Base-by-base conservation (phyloP, 2,113 vertebrate species). In the Heterotis niloticus region DNA sequence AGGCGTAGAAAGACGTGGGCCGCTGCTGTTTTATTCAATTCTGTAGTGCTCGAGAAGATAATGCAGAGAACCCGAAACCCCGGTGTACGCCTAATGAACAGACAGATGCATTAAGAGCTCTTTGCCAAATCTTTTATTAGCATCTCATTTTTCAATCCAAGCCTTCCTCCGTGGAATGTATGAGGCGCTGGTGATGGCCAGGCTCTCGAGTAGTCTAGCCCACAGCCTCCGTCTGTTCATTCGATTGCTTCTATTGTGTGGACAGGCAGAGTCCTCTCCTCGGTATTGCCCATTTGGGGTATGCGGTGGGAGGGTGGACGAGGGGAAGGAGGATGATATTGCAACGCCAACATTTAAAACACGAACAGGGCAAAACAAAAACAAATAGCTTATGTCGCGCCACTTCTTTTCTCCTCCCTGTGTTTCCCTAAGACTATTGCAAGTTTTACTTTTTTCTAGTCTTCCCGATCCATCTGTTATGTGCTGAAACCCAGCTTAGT, bases 121-220 rank as follows among this genome's bases (percentile, higher is more conserved):
- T 72, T n/a, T 80, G 86, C 83, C 85, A 85, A 85, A 84, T 84
- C 86, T 87, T 88, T 87, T 85, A 87, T 88, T 87, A 87, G 84
- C 81, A 80, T 86, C 83, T 86, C 80, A 78, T 88, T 87, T 87
- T 87, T 87, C 84, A 86, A 57, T 60, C 78, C 66, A 13, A 69
- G 57, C 79, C 57, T 81, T 44, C 80, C 44, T 70, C 67, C 56
- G 20, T 5, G 18, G 34, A 70, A 34, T 83, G 62, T 24, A 64
- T 57, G 75, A 78, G 82, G 66, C 76, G 69, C 62, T 80, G 54
- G 75, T 68, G n/a, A 67, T 34, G 76, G 77, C 66, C 71, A 52
- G 75, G 62, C 78, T 78, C 78, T 72, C 77, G 72, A 78, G 44
- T 68, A 71, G 26, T 74, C 71, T 81, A 66, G 73, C 74, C 77